These are phyloP conservation scores for Riptortus pedestris DNA, from an alignment of 1,140 invertebrate species.

Conservation along the genomic window DNA sequence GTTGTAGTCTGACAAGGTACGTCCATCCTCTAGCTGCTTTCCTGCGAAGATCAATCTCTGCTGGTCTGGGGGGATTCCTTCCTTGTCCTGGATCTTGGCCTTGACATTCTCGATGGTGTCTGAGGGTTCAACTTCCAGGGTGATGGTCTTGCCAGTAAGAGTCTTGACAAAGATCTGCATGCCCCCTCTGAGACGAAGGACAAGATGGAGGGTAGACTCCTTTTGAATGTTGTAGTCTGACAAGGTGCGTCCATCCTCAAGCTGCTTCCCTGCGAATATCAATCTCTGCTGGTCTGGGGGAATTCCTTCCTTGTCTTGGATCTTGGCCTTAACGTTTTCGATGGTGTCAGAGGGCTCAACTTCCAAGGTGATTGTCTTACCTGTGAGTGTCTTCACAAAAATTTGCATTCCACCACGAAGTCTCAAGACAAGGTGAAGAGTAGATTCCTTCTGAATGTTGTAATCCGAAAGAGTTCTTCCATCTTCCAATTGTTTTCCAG, in stretches of 20 bases:
- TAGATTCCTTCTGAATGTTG: conserved; percentile 55
- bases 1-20: conserved; percentile 54
- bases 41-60: conserved; percentile 54
- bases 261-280: conserved; percentile 59
- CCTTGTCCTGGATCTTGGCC: conserved; percentile 54
- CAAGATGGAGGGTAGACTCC: conserved; percentile 52
- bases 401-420: conserved; percentile 58
- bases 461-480: conserved; percentile 66
- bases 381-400: conserved; percentile 58
- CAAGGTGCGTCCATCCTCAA: conserved; percentile 71
- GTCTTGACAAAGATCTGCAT: conserved; percentile 83
- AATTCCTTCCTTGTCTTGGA: conserved; percentile 61
- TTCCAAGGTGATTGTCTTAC: conserved; percentile 61
- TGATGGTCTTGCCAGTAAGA: conserved; percentile 62
- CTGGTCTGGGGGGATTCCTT: conserved; percentile 52
- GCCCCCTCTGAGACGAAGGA: conserved; percentile 49
- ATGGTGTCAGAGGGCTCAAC: conserved; percentile 64
- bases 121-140: conserved; percentile 69
- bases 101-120: conserved; percentile 90
- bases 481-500: conserved; percentile 73
- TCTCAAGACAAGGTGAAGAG: conserved; percentile 54
- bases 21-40: conserved; percentile 57
- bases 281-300: conserved; percentile 52
- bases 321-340: conserved; percentile 68
- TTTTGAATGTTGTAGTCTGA: conserved; percentile 64